A percentile compares a stretch with the other conserved stretches of the same genome.
These are phyloP conservation scores for Vespertilio murinus DNA, from an alignment of 2,797 vertebrate species.

Conservation along the genomic window DNA sequence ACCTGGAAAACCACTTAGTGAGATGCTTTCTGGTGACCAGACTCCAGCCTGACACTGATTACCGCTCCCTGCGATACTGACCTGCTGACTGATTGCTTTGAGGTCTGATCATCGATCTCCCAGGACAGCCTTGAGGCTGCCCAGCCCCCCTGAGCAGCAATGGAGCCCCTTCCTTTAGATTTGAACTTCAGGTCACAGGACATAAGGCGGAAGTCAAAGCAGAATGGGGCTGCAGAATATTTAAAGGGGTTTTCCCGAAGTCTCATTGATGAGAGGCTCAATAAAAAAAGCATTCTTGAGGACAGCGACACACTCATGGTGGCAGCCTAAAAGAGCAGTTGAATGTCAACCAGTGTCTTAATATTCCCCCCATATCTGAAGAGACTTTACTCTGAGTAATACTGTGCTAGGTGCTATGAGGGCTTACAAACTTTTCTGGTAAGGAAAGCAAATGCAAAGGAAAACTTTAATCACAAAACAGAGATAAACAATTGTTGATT, in stretches of 20 bases:
- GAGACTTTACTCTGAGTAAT: background rate
- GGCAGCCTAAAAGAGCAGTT: background rate
- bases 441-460: background rate
- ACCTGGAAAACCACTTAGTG: constrained; percentile 70
- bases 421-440: background rate
- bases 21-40: constrained; percentile 55
- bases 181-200: constrained; percentile 62
- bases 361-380: background rate
- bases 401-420: background rate
- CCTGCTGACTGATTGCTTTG: constrained; percentile 50
- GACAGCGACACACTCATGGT: background rate
- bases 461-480: constrained; percentile 27
- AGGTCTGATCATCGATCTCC: constrained; percentile 61
- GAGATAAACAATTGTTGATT: background rate
- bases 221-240: background rate
- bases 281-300: background rate
- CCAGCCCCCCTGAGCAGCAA: background rate
- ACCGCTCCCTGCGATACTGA: background rate
- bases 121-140: constrained; percentile 9
- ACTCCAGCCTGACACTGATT: constrained; percentile 60
- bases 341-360: background rate
- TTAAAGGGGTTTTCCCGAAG: background rate
- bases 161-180: background rate
- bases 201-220: constrained; percentile 14
- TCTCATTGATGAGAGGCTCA: background rate